Conservation (phyloP, 2,113 vertebrate species). For the Orientallactaga bullata region DNA sequence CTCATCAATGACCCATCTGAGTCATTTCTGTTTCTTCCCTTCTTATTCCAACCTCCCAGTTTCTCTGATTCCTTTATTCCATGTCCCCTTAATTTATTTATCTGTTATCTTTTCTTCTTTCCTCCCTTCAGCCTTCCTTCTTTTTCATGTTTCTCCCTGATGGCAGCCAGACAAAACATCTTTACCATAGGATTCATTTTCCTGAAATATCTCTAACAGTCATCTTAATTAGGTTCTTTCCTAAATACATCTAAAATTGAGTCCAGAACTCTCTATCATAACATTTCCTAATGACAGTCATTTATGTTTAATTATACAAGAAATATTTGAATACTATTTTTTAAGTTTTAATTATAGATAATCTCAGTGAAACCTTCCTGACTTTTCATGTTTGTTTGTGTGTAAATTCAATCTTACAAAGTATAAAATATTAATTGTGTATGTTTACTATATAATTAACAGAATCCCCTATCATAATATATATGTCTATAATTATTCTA, state of each 20-base stretch:
- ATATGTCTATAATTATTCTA: neutral
- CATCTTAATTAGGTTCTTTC: constrained; percentile 64
- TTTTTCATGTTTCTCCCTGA: neutral
- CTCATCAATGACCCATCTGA: too few species aligned
- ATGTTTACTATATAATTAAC: neutral
- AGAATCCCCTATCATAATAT: neutral
- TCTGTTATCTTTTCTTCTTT: neutral
- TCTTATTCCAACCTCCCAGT: accelerated
- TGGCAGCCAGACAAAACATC: constrained; percentile 29
- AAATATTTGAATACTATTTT: neutral
- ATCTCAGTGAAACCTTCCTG: neutral
- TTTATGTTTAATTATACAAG: constrained; percentile 67
- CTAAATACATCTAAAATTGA: constrained; percentile 63
- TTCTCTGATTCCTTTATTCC: neutral
- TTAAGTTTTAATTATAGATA: constrained; percentile 66
- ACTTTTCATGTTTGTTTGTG: neutral
- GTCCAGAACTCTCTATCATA: constrained; percentile 49
- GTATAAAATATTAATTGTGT: neutral
- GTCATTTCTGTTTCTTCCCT: neutral
- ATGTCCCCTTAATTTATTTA: neutral
- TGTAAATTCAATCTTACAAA: constrained; percentile 20
- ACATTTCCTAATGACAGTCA: constrained; percentile 64
- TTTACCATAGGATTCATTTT: constrained; percentile 9
- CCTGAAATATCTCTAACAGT: constrained; percentile 40
- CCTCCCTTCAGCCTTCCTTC: neutral